Conservation (phyloP, 2,113 vertebrate genomes). For the Apodemus speciosus region DNA sequence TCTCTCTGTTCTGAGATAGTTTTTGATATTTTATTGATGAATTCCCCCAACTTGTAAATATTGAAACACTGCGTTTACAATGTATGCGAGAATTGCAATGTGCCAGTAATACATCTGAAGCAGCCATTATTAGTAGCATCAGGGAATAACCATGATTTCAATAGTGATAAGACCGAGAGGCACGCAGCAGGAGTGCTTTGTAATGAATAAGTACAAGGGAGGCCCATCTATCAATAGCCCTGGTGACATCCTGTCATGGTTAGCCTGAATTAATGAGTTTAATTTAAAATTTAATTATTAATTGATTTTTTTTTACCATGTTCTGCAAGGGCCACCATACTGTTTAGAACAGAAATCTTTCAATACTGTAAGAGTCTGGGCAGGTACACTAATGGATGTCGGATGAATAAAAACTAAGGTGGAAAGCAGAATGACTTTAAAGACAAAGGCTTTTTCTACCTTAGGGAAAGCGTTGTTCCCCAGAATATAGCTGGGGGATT, state of each 20-base stretch:
- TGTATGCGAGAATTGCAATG: not conserved
- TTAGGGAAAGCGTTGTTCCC: not conserved
- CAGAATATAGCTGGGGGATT: not conserved
- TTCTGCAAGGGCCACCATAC: not conserved
- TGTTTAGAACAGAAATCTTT: constrained; percentile 34
- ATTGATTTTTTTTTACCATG: constrained; percentile 32
- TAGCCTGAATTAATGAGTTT: constrained; percentile 41
- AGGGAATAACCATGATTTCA: not conserved
- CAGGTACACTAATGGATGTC: not conserved
- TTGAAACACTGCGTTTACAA: not conserved
- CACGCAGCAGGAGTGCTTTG: not conserved
- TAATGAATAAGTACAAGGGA: not conserved
- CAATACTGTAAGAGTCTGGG: not conserved
- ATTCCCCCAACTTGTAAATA: constrained; percentile 24
- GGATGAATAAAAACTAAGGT: not conserved
- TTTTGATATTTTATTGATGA: constrained; percentile 34
- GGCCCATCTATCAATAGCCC: not conserved
- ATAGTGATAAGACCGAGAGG: not conserved
- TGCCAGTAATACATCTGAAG: not conserved
- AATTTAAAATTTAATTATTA: constrained; percentile 64
- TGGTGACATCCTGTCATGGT: not conserved
- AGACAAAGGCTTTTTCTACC: not conserved
- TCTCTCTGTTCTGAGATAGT: not conserved
- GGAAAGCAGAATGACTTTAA: not conserved
- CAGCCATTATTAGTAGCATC: not conserved